Base-by-base conservation (phyloP, 2,113 vertebrate genomes). In the Halichoeres trimaculatus region DNA sequence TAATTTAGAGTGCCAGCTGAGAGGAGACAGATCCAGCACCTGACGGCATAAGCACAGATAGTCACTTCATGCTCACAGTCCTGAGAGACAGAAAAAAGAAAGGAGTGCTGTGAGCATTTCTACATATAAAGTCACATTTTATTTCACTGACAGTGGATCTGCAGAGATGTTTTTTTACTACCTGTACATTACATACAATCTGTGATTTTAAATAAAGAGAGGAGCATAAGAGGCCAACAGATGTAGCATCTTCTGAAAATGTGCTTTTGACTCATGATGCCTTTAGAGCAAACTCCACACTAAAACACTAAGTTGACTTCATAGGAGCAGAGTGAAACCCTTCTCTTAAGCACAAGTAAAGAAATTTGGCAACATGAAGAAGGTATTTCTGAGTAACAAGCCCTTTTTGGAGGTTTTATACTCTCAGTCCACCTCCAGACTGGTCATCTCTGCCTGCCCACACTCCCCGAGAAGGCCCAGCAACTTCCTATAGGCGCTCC, bases 401-500 rank as follows among this genome's bases (percentile, higher is more conserved):
- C 19, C 14, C 23, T 83, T 80, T 24, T 70, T 63, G 17, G 48
- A 61, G 69, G 47, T 47, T 10, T 24, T 13, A 16, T 19, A 59
- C 8, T 19, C 50, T 88, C 70, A 91, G 48, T 96, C 94, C 9
- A 86, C 89, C 89, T 96, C 96, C 88, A 99, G 91, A 55, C 92
- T 95, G 87, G 90, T 88, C 57, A 97, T 95, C 90, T 97, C 98
- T n/a, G 90, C 93, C 89, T 94, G 94, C 74, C 97, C 98, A 84
- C 90, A 86, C 53, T 96, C 95, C 88, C 95, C 88, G 8, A 99
- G 95, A 74, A 92, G 89, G 83, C 90, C 91, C 90, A 99, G 91
- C 90, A 99, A 90, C 90, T 93, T 96, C 87, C 90, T 95, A 79
- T 98, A 99, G 24, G 95, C 91, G 67, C 93, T 94, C 92, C 97